phyloP scores from a whole-genome alignment of 2,113 vertebrate species.

The Heptranchias perlo region DNA sequence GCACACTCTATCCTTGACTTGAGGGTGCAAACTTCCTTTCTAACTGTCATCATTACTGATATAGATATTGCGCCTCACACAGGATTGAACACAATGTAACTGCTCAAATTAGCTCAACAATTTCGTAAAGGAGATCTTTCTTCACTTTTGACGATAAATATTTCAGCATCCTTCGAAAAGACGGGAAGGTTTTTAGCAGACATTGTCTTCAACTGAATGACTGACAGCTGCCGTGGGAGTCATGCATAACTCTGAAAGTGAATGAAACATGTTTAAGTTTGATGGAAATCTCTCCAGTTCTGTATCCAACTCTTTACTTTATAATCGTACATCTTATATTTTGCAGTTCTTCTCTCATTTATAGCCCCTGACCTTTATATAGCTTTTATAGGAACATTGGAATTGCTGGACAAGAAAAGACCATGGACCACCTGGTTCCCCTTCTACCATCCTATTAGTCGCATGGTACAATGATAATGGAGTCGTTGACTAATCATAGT shows the following conservation, averaged over 20 bases:
- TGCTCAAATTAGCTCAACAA: slow-evolving; percentile 22
- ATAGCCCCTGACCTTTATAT: slow-evolving; percentile 19
- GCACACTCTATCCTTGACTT: slow-evolving; percentile 55
- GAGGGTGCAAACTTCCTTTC: slow-evolving; percentile 48
- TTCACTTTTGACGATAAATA: slow-evolving; percentile 15
- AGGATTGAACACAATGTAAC: slow-evolving; percentile 33
- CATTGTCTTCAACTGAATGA: slow-evolving; percentile 9
- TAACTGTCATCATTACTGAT: slow-evolving; percentile 36
- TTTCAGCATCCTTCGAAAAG: background rate
- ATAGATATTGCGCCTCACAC: background rate
- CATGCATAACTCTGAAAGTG: slow-evolving; percentile 37
- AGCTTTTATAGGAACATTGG: slow-evolving; percentile 14
- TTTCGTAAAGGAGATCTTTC: background rate
- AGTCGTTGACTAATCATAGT: background rate
- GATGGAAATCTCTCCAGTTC: background rate
- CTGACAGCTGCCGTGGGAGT: slow-evolving; percentile 35
- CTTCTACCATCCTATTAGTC: background rate
- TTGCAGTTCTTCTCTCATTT: background rate
- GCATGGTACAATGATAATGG: background rate
- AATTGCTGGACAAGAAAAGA: background rate
- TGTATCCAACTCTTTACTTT: background rate
- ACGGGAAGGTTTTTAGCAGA: background rate
- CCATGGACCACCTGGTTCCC: background rate
- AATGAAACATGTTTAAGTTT: slow-evolving; percentile 25
- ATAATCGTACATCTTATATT: background rate